These are phyloP conservation scores for Bostrychus sinensis DNA, from an alignment of 2,113 vertebrate species.

Conservation along the genomic window DNA sequence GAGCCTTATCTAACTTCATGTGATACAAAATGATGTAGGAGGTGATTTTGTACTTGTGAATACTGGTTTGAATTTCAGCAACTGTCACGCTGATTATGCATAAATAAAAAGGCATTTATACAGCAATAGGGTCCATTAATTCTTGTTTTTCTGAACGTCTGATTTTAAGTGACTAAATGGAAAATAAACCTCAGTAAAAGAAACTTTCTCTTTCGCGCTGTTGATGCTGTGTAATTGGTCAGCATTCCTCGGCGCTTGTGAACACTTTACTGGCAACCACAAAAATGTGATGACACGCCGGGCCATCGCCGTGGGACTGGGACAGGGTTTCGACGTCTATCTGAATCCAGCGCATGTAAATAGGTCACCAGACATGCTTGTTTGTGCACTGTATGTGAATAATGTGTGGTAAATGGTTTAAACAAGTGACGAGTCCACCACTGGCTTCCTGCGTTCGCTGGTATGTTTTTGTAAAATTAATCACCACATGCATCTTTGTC, in stretches of 20 bases:
- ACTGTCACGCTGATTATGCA: neutral
- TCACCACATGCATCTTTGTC: too few species aligned
- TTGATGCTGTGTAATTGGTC: neutral
- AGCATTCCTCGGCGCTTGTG: neutral
- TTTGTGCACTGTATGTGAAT: neutral
- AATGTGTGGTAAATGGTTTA: neutral
- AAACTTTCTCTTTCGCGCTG: neutral
- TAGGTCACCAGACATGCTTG: neutral
- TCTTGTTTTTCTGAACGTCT: constrained; percentile 5
- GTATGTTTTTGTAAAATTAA: too few species aligned
- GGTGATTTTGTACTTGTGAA: neutral
- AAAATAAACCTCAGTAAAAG: neutral
- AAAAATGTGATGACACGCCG: constrained; percentile 11
- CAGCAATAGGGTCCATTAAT: neutral
- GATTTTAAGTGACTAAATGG: neutral
- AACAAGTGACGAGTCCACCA: neutral
- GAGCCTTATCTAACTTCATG: too few species aligned
- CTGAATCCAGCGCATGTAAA: neutral
- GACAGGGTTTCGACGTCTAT: neutral
- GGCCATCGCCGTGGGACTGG: neutral
- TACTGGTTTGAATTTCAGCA: neutral
- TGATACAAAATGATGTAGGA: neutral
- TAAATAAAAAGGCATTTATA: neutral
- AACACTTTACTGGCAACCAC: constrained; percentile 17
- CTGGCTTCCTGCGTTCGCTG: neutral